These are phyloP conservation scores for Semnornis frantzii DNA, from an alignment of 2,113 vertebrate genomes.

Conservation along the genomic window DNA sequence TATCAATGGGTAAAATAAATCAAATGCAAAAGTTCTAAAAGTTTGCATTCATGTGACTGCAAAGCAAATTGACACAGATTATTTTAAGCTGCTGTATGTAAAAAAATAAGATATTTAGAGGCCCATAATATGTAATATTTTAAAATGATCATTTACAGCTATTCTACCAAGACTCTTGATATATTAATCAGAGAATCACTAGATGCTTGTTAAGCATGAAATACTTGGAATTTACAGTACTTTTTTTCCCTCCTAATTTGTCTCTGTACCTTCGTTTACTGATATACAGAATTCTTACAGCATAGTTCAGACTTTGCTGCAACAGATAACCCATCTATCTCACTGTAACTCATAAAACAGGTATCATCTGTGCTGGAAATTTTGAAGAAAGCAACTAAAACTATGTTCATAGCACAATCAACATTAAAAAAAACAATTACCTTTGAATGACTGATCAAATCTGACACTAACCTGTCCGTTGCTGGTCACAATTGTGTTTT, in stretches of 20 bases:
- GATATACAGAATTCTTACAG: not conserved
- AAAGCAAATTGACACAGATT: conserved; percentile 27
- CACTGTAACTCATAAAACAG: not conserved
- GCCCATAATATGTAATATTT: not conserved
- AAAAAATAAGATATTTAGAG: conserved; percentile 28
- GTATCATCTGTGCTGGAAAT: not conserved
- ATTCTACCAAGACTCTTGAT: not conserved
- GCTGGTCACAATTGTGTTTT: conserved; percentile 92
- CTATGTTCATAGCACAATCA: not conserved
- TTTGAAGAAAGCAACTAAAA: not conserved
- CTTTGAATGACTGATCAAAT: not conserved
- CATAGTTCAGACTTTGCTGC: not conserved
- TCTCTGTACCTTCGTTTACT: not conserved
- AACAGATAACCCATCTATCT: not conserved
- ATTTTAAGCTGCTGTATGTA: conserved; percentile 1
- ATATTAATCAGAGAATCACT: not conserved
- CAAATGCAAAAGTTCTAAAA: conserved; percentile 76
- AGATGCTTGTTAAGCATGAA: not conserved
- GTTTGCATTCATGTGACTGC: conserved; percentile 58
- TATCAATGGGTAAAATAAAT: conserved; percentile 81
- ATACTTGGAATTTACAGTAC: not conserved
- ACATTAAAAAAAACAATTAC: not conserved
- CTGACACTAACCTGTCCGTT: conserved; percentile 90
- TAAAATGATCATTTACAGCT: not conserved
- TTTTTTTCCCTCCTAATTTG: not conserved